phyloP scores from a whole-genome alignment of 2,888 invertebrate species.

The Himalopsyche kuldschensis region DNA sequence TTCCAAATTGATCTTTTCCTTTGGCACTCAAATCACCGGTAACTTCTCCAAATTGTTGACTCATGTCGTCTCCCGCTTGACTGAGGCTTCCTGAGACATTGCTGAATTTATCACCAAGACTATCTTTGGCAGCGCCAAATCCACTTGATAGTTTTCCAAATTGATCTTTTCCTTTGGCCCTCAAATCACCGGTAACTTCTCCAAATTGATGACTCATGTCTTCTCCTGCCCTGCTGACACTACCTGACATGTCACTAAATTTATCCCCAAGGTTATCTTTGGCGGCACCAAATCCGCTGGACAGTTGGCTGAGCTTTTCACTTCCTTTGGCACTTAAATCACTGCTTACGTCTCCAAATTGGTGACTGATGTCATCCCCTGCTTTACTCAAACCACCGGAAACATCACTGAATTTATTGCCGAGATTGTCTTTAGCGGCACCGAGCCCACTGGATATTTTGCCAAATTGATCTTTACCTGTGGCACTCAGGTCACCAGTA shows the following conservation, averaged over 20 bases:
- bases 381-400: not conserved
- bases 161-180: no score
- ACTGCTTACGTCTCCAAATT: not conserved
- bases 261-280: not conserved
- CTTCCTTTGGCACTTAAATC: no score
- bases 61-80: not conserved
- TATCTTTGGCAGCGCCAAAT: not conserved
- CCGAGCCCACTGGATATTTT: no score
- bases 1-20: not conserved
- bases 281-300: no score
- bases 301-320: no score
- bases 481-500: not conserved
- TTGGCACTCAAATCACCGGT: not conserved
- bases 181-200: not conserved
- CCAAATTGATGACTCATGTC: not conserved
- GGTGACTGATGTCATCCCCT: not conserved
- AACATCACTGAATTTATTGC: not conserved
- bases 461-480: not conserved
- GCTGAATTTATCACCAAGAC: not conserved
- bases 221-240: not conserved
- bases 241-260: not conserved
- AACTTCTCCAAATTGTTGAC: not conserved
- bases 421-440: no score
- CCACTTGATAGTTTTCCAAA: not conserved
- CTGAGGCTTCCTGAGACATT: not conserved